Conservation (phyloP, 1,140 invertebrate species). For the Drosophila ercepeae region DNA sequence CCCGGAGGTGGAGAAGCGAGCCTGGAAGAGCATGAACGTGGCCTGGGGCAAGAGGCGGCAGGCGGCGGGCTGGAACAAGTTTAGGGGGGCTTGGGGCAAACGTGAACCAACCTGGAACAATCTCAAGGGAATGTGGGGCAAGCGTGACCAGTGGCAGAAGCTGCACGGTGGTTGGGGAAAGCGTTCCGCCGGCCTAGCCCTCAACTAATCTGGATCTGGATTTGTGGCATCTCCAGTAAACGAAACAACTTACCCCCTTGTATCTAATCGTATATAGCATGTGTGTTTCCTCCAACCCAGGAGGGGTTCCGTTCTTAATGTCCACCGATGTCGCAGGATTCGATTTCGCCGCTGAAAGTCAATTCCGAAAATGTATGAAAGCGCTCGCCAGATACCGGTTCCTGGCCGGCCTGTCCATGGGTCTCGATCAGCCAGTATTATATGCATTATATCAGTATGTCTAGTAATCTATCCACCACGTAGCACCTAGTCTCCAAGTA, state of each 20-base stretch:
- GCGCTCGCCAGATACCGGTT: conserved; percentile 49
- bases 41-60: conserved; percentile 87
- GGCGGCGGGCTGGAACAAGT: conserved; percentile 86
- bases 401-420: background rate
- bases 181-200: conserved; percentile 44
- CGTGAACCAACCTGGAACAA: conserved; percentile 90
- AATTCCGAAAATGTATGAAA: conserved; percentile 83
- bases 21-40: conserved; percentile 87
- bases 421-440: conserved; percentile 40
- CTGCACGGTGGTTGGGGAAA: conserved; percentile 80
- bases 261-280: conserved; percentile 57
- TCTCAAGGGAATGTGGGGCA: conserved; percentile 90
- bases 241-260: conserved; percentile 40
- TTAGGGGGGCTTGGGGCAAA: conserved; percentile 87
- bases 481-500: conserved; percentile 49
- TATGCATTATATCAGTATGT: conserved; percentile 35
- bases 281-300: conserved; percentile 30
- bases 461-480: conserved; percentile 30
- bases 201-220: conserved; percentile 51
- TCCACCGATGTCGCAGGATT: conserved; percentile 23
- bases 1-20: conserved; percentile 85
- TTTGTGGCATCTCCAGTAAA: background rate
- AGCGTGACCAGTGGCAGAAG: conserved; percentile 84
- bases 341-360: conserved; percentile 36
- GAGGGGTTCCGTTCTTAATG: conserved; percentile 37